Evolutionary conservation across 2,113 vertebrate genomes (phyloP).

Genomic region (Pristiophorus japonicus): DNA sequence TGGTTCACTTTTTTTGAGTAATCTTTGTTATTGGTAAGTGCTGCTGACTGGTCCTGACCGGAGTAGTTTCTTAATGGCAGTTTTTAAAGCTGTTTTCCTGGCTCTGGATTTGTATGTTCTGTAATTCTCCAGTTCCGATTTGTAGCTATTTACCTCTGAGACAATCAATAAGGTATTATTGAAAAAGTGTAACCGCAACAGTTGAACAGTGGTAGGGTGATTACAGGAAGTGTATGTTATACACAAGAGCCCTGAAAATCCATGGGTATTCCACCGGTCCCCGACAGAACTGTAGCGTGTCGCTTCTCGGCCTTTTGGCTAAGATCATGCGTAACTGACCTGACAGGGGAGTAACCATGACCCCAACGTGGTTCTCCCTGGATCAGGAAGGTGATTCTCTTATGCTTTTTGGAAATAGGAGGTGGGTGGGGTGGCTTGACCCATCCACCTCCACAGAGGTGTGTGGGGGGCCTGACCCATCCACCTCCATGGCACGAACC

Average conservation of each 20-base stretch:
- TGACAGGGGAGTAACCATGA: too few species aligned
- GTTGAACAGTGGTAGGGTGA: background rate
- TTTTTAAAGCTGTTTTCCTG: background rate
- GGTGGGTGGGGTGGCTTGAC: too few species aligned
- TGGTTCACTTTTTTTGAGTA: too few species aligned
- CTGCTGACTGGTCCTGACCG: too few species aligned
- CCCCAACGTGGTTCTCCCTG: too few species aligned
- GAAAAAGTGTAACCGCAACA: background rate
- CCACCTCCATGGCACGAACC: too few species aligned
- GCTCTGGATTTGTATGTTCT: background rate
- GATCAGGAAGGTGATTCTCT: too few species aligned
- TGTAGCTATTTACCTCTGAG: background rate
- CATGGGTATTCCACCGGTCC: background rate
- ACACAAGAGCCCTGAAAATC: background rate
- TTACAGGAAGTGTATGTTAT: background rate
- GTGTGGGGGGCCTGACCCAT: too few species aligned
- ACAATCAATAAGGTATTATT: background rate
- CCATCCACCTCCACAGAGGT: too few species aligned
- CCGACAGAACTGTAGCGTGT: background rate
- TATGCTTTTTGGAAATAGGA: too few species aligned
- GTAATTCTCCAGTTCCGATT: background rate
- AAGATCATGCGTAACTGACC: too few species aligned
- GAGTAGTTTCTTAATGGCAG: background rate
- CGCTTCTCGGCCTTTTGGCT: too few species aligned
- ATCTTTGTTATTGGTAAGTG: background rate